Conservation (phyloP, 2,797 vertebrate species). For the Muscicapa striata region DNA sequence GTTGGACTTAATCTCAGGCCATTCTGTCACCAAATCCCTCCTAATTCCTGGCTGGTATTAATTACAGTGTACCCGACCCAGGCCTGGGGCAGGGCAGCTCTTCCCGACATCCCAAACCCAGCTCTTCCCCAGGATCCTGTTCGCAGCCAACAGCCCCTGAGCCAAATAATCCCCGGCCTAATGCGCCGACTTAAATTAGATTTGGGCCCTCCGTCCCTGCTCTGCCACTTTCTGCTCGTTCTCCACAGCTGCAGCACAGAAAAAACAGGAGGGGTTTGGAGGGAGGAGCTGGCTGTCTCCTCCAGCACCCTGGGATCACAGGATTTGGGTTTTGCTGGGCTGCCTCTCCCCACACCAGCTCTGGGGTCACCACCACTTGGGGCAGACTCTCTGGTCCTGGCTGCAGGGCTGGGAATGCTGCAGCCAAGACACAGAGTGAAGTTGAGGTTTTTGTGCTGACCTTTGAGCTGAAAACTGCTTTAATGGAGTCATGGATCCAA, state of each 20-base stretch:
- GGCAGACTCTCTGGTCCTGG: neutral
- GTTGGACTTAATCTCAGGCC: neutral
- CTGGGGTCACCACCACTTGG: neutral
- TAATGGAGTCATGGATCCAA: neutral
- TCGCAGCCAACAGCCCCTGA: neutral
- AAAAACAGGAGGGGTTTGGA: neutral
- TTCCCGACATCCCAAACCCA: neutral
- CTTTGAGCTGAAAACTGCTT: neutral
- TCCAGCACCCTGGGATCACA: accelerated
- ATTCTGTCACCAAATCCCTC: slow-evolving; percentile 38
- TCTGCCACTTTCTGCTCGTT: neutral
- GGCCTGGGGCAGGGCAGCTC: neutral
- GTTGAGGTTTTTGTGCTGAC: accelerated
- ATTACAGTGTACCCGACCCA: neutral
- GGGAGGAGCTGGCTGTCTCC: neutral
- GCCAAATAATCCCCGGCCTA: neutral
- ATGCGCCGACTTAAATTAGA: neutral
- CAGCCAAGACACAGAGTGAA: accelerated
- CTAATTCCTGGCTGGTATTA: neutral
- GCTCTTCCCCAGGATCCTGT: accelerated
- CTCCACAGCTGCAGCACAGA: neutral
- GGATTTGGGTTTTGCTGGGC: accelerated
- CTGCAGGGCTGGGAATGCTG: neutral
- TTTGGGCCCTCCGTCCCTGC: neutral
- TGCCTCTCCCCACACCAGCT: neutral